A percentile compares a stretch with the other conserved stretches of the same genome.
Conservation (phyloP, 2,888 invertebrate genomes). For the Plebejus anna region DNA sequence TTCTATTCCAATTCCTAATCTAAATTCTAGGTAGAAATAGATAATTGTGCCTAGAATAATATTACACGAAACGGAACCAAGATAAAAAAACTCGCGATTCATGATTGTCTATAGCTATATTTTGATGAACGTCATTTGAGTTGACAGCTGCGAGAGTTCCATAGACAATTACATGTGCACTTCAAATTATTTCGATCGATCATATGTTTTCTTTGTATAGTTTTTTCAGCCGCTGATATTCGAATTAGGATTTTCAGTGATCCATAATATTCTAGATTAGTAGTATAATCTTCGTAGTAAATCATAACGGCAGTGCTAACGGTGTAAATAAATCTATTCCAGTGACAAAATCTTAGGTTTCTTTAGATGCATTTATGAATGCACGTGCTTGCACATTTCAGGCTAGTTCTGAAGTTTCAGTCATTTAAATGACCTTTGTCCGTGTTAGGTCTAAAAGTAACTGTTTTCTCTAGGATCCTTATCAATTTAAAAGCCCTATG, state of each 20-base stretch:
- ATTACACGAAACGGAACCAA: too few species aligned
- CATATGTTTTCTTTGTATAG: slow-evolving; percentile 80
- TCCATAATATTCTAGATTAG: slow-evolving; percentile 14
- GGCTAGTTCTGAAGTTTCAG: slow-evolving; percentile 60
- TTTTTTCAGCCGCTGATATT: slow-evolving; percentile 77
- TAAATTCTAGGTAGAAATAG: too few species aligned
- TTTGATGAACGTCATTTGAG: slow-evolving; percentile 31
- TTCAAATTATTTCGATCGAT: slow-evolving; percentile 74
- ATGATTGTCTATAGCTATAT: not conserved
- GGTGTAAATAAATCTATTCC: slow-evolving; percentile 15
- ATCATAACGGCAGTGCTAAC: not conserved
- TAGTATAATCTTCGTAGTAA: not conserved
- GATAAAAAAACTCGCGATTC: too few species aligned
- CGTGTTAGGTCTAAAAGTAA: not conserved
- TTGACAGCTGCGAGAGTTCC: slow-evolving; percentile 46
- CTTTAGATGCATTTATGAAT: slow-evolving; percentile 62
- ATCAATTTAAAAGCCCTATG: not conserved
- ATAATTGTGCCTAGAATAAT: too few species aligned
- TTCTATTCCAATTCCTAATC: too few species aligned
- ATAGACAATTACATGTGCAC: slow-evolving; percentile 76
- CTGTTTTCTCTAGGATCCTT: slow-evolving; percentile 12
- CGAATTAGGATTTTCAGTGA: slow-evolving; percentile 53
- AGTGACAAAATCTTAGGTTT: slow-evolving; percentile 41
- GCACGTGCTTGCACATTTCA: slow-evolving; percentile 77
- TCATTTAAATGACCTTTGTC: slow-evolving; percentile 41